Base-by-base conservation (phyloP, 2,797 vertebrate genomes). In the Lithobates pipiens region DNA sequence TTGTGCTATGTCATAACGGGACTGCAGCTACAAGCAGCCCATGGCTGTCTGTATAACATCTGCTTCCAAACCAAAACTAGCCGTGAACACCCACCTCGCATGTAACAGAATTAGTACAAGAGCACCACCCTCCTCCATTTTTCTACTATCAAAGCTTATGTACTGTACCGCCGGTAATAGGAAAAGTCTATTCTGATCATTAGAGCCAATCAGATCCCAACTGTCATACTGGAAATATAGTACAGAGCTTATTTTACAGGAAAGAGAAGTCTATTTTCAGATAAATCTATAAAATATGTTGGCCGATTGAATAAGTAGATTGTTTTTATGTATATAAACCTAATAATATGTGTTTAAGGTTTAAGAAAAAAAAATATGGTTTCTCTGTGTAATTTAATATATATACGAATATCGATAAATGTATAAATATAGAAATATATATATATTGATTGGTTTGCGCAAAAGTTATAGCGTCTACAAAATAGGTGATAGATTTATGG, bases 41-140 rank as follows among this genome's bases (percentile, higher is more conserved):
- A 93, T 95, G 92, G 95, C 94, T 93, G 95, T 92, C 95, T 89
- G 95, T 94, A 95, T 94, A 96, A 95, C 96, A 96, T 95, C 95
- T 93, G 95, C 94, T 96, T 94, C 93, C 95, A 94, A 67, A 95
- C 95, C 95, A 96, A 95, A 96, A 96, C 95, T 95, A 88, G 95
- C 93, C 90, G 88, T 95, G 95, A 96, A 96, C 95, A 96, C 96
- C 96, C 95, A 96, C 95, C 94, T 95, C 94, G 95, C 92, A 91
- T 92, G 93, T 92, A 89, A 90, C 88, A 88, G 91, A 78, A 84
- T 86, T 76, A 70, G 82, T 88, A 63, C 88, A 90, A 81, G 89
- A 80, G 54, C 79, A 72, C 46, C 42, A 89, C 88, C 86, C 88
- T 88, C 88, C 91, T 90, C 90, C 13, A 67, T 11, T 57, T 2